Evolutionary conservation across 2,888 invertebrate genomes (phyloP).

Genomic region (Criorhina ranunculi): DNA sequence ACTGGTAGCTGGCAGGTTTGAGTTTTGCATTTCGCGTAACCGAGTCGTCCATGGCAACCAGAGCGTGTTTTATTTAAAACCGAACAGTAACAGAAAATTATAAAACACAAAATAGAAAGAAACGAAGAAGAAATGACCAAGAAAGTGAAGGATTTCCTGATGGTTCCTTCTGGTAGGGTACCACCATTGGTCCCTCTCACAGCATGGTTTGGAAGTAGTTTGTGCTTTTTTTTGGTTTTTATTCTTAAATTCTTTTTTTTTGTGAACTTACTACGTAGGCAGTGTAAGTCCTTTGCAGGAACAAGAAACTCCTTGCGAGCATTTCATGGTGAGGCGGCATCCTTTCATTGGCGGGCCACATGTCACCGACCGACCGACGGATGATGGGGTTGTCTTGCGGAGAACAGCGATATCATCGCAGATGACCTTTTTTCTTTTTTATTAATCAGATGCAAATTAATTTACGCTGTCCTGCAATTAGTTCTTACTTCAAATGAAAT

Average conservation of each 20-base stretch:
- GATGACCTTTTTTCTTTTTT: slow-evolving; percentile 44
- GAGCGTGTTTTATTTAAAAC: slow-evolving; percentile 71
- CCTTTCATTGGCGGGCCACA: slow-evolving; percentile 61
- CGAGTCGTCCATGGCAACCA: slow-evolving; percentile 62
- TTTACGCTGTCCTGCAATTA: slow-evolving; percentile 24
- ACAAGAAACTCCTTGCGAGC: slow-evolving; percentile 65
- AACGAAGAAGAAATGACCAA: slow-evolving; percentile 40
- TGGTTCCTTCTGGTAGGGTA: slow-evolving; percentile 23
- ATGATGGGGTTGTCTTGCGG: slow-evolving; percentile 24
- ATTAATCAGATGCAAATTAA: slow-evolving; percentile 64
- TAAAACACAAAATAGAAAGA: slow-evolving; percentile 30
- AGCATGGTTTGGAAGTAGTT: slow-evolving; percentile 11
- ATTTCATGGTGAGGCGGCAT: slow-evolving; percentile 60
- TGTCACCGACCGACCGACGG: slow-evolving; percentile 55
- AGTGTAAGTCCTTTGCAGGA: slow-evolving; percentile 49
- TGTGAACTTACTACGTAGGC: slow-evolving; percentile 40
- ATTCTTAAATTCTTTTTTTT: slow-evolving; percentile 22
- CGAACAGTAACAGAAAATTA: slow-evolving; percentile 57
- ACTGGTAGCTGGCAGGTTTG: slow-evolving; percentile 51
- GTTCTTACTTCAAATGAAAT: slow-evolving; percentile 5
- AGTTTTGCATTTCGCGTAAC: slow-evolving; percentile 69
- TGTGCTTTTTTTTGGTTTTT: slow-evolving; percentile 13
- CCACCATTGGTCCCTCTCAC: slow-evolving; percentile 11
- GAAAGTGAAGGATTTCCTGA: slow-evolving; percentile 51
- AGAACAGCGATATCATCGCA: background rate